Percentiles rank a stretch among this genome's conserved stretches.
Evolutionary conservation across 2,113 vertebrate genomes (phyloP).

Genomic region (Mus spicilegus): DNA sequence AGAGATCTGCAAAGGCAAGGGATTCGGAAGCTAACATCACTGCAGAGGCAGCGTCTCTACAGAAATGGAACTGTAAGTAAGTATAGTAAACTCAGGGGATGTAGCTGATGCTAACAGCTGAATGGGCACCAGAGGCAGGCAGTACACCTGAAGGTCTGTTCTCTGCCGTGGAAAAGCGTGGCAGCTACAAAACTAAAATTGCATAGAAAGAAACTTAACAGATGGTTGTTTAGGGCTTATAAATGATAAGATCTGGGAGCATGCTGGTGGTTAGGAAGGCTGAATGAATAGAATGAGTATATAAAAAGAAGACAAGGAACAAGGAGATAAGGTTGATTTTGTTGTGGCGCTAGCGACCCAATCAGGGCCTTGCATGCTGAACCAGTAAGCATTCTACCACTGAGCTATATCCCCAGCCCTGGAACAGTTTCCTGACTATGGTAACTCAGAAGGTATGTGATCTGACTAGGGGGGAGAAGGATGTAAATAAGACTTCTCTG

Average conservation of each 20-base stretch:
- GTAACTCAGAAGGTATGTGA: constrained; percentile 54
- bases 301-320: constrained; percentile 16
- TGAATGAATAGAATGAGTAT: background rate
- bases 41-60: constrained; percentile 30
- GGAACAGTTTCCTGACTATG: background rate
- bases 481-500: constrained; percentile 6
- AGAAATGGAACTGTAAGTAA: constrained; percentile 35
- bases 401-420: background rate
- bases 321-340: background rate
- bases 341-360: background rate
- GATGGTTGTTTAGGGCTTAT: background rate
- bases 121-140: background rate
- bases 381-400: background rate
- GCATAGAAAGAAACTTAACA: background rate
- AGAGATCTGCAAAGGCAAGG: constrained; percentile 4
- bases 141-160: background rate
- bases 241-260: background rate
- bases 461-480: background rate
- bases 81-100: background rate
- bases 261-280: background rate
- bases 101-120: background rate
- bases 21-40: constrained; percentile 49
- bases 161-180: background rate
- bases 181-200: background rate
- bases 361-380: background rate